These are phyloP conservation scores for Brachypterus glaber DNA, from an alignment of 2,888 invertebrate genomes.

Conservation along the genomic window DNA sequence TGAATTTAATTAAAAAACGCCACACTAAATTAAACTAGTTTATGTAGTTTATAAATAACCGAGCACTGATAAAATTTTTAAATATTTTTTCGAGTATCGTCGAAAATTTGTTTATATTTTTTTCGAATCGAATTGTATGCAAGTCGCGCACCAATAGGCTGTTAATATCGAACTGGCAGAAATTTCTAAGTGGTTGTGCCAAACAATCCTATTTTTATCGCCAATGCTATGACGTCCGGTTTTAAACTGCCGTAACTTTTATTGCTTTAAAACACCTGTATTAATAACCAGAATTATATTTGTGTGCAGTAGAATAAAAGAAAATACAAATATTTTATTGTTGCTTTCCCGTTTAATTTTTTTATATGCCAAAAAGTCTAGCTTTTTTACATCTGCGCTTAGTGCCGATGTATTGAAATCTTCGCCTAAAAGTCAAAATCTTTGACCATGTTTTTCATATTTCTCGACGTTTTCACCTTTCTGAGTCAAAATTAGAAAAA, in stretches of 20 bases:
- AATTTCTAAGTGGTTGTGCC: slow-evolving; percentile 29
- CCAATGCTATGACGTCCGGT: slow-evolving; percentile 27
- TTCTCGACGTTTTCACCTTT: no score
- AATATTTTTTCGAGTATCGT: neutral
- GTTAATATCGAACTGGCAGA: slow-evolving; percentile 31
- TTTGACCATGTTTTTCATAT: no score
- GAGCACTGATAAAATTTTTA: neutral
- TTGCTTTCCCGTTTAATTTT: no score
- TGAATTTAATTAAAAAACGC: neutral
- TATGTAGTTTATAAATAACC: neutral
- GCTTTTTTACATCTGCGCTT: no score
- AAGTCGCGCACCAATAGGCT: slow-evolving; percentile 27
- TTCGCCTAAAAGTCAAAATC: no score
- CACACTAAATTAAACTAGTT: slow-evolving; percentile 1
- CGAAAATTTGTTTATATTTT: neutral
- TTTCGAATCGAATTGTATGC: slow-evolving; percentile 14
- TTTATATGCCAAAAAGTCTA: no score
- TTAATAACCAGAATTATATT: no score
- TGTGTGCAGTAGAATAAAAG: no score
- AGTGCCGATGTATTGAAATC: no score
- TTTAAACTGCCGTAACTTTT: slow-evolving; percentile 11
- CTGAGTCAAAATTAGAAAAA: no score
- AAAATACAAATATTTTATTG: no score
- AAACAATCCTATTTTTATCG: slow-evolving; percentile 37
- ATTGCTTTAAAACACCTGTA: slow-evolving; percentile 18